Conservation (phyloP, 2,888 invertebrate genomes). For the Mallateleia sp. region DNA sequence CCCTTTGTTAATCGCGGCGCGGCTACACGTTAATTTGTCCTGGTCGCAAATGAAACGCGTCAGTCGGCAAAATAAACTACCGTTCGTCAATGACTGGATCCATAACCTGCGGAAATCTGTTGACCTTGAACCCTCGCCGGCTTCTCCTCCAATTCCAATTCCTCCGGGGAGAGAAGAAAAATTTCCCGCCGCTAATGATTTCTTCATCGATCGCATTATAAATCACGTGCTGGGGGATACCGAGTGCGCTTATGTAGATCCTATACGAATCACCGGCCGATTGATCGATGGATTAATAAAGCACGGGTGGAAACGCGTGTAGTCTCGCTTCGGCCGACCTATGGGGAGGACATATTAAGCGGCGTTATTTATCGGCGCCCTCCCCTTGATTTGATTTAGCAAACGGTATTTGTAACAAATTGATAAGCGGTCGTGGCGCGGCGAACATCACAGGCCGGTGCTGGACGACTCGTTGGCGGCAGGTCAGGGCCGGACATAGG, state of each 20-base stretch:
- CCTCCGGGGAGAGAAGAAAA: background rate
- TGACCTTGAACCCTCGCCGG: constrained; percentile 7
- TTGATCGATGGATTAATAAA: constrained; percentile 86
- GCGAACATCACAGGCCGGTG: constrained; percentile 87
- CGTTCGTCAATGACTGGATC: constrained; percentile 80
- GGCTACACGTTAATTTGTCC: constrained; percentile 87
- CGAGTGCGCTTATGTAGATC: constrained; percentile 32
- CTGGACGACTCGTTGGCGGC: constrained; percentile 79
- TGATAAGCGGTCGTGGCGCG: constrained; percentile 89
- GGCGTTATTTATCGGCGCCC: constrained; percentile 87
- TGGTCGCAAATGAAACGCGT: constrained; percentile 81
- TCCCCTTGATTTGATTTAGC: constrained; percentile 87
- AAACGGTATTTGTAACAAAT: constrained; percentile 89
- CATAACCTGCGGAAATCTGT: constrained; percentile 14
- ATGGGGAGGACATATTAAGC: constrained; percentile 87
- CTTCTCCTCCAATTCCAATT: background rate
- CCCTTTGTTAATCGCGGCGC: constrained; percentile 88
- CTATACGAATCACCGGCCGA: constrained; percentile 59
- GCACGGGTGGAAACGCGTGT: constrained; percentile 84
- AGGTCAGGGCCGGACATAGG: constrained; percentile 87
- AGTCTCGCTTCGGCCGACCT: constrained; percentile 81
- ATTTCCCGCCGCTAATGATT: constrained; percentile 32
- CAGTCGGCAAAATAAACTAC: constrained; percentile 87
- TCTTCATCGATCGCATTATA: constrained; percentile 41
- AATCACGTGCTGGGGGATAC: constrained; percentile 28